A percentile compares a stretch with the other conserved stretches of the same genome.
phyloP scores from a whole-genome alignment of 1,140 invertebrate genomes.

The Lithobius niger region DNA sequence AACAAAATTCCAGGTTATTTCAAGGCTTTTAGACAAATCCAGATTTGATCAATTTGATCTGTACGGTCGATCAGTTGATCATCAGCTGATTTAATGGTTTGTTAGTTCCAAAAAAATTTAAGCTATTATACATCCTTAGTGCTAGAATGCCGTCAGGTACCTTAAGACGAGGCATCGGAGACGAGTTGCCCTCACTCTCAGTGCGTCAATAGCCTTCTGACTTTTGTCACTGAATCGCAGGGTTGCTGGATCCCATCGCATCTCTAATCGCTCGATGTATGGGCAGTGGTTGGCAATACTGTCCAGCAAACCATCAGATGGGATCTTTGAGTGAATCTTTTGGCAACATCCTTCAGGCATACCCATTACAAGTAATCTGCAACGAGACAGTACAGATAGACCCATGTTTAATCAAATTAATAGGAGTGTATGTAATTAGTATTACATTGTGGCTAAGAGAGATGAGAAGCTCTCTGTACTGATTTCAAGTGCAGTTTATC shows the following conservation, averaged over 20 bases:
- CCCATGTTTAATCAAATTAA: too few species aligned
- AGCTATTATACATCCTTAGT: conserved; percentile 2
- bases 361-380: conserved; percentile 90
- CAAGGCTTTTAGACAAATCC: too few species aligned
- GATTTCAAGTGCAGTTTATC: too few species aligned
- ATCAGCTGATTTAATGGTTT: too few species aligned
- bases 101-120: too few species aligned
- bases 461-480: too few species aligned
- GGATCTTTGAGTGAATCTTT: conserved; percentile 64
- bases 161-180: conserved; percentile 66
- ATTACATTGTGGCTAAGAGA: too few species aligned
- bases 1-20: too few species aligned
- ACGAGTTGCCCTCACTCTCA: conserved; percentile 76
- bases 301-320: conserved; percentile 94
- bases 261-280: conserved; percentile 75
- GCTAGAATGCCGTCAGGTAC: conserved; percentile 34
- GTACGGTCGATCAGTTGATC: too few species aligned
- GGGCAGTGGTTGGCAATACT: conserved; percentile 87
- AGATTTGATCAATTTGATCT: too few species aligned
- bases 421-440: too few species aligned
- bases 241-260: conserved; percentile 97
- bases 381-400: background rate
- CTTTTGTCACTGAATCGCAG: conserved; percentile 97
- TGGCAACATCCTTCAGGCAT: conserved; percentile 89
- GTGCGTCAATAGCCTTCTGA: conserved; percentile 86